Percentiles rank a stretch among this genome's conserved stretches.
These are phyloP conservation scores for Tanypteryx hageni DNA, from an alignment of 2,888 invertebrate genomes.

Conservation along the genomic window DNA sequence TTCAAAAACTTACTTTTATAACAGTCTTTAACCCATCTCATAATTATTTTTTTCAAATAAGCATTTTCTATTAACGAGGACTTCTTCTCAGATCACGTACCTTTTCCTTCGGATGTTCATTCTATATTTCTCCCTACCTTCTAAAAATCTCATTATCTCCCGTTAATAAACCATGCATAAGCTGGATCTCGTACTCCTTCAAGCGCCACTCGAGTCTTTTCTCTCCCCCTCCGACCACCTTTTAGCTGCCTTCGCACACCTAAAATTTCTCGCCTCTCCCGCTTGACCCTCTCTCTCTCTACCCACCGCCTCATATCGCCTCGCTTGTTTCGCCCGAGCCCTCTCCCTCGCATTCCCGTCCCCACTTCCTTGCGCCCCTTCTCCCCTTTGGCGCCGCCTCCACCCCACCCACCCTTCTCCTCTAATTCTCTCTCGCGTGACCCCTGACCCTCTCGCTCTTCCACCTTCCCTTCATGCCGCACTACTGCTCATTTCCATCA, in stretches of 20 bases:
- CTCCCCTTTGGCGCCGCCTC: background rate
- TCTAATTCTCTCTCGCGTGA: background rate
- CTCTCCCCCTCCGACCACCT: background rate
- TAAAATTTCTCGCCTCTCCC: too few relatives aligned
- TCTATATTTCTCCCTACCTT: background rate
- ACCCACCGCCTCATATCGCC: background rate
- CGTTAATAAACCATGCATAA: background rate
- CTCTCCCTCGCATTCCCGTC: background rate
- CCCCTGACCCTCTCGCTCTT: conserved; percentile 32
- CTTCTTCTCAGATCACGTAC: background rate
- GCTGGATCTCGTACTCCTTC: background rate
- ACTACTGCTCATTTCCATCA: background rate
- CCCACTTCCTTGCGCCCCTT: background rate
- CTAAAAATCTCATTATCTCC: background rate
- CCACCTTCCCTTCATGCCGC: background rate
- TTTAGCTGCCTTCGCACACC: too few relatives aligned
- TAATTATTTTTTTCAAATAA: too few relatives aligned
- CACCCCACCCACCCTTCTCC: background rate
- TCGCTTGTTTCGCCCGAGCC: background rate
- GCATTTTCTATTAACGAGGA: too few relatives aligned
- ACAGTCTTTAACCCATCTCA: too few relatives aligned
- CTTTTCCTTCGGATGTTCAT: background rate
- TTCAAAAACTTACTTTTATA: too few relatives aligned
- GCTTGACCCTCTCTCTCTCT: background rate
- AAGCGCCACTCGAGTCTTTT: background rate